These are phyloP conservation scores for Gephyroberyx darwinii DNA, from an alignment of 2,797 vertebrate species.

Conservation along the genomic window DNA sequence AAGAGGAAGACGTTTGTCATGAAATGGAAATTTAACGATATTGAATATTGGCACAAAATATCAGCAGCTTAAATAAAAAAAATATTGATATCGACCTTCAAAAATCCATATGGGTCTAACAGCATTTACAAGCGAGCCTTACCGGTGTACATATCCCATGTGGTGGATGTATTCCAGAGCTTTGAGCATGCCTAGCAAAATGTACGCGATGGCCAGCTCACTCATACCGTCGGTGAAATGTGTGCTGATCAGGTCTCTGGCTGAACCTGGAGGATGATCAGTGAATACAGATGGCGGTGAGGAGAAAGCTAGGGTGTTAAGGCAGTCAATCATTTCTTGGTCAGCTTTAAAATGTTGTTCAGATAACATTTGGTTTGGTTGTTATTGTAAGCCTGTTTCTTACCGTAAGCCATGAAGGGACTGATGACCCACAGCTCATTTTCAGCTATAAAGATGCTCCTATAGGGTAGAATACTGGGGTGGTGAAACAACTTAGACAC, in stretches of 20 bases:
- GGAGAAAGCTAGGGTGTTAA: not conserved
- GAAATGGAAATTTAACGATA: not conserved
- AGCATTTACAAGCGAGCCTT: not conserved
- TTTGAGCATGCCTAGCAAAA: conserved; percentile 91
- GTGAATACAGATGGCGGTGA: conserved; percentile 8
- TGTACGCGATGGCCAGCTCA: conserved; percentile 94
- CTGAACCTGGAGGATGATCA: conserved; percentile 85
- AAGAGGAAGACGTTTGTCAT: too few species aligned
- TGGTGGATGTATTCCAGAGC: conserved; percentile 98
- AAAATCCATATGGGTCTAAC: not conserved
- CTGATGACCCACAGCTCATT: conserved; percentile 98
- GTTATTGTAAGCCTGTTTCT: conserved; percentile 48
- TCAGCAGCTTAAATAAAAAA: too few species aligned
- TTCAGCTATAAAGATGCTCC: conserved; percentile 94
- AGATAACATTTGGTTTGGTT: not conserved
- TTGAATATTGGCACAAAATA: too few species aligned
- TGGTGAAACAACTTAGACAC: conserved; percentile 97
- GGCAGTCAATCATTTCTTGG: too few species aligned
- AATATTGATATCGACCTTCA: not conserved
- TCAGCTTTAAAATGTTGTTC: not conserved
- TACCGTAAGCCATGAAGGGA: conserved; percentile 97
- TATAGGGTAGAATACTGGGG: conserved; percentile 94
- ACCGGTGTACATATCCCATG: conserved; percentile 99
- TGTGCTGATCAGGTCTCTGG: conserved; percentile 93
- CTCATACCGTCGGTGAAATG: conserved; percentile 95